phyloP scores from a whole-genome alignment of 2,113 vertebrate species.

The Phrynosoma blainvillii region DNA sequence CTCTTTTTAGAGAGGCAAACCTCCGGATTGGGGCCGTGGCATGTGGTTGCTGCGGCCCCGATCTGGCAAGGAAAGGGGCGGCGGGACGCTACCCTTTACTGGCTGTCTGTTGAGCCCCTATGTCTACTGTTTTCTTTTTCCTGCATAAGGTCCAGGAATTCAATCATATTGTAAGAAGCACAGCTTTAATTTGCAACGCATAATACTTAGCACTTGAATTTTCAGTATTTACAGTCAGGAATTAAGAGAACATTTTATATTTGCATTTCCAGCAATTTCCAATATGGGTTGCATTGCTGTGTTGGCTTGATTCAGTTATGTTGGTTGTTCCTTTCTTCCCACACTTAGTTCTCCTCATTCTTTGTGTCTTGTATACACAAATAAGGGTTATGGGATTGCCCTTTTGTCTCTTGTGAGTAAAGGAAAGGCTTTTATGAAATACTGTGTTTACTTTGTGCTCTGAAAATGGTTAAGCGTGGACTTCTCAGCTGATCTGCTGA shows the following conservation, averaged over 20 bases:
- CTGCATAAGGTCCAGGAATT: neutral
- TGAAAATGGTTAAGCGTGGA: slow-evolving; percentile 13
- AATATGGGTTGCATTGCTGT: neutral
- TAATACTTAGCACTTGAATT: neutral
- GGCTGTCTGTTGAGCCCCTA: too few relatives aligned
- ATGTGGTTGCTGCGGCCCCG: too few relatives aligned
- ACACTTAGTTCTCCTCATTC: slow-evolving; percentile 10
- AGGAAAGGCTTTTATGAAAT: slow-evolving; percentile 10
- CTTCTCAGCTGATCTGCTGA: neutral
- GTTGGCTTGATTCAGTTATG: neutral
- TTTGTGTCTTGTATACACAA: neutral
- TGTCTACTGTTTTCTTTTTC: neutral
- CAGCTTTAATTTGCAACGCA: neutral
- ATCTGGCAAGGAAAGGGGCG: too few relatives aligned
- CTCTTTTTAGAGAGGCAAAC: too few relatives aligned
- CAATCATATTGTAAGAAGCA: neutral
- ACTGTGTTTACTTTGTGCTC: neutral
- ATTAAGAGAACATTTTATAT: neutral
- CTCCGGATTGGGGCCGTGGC: too few relatives aligned
- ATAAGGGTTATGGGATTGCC: slow-evolving; percentile 16
- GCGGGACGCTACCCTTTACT: too few relatives aligned
- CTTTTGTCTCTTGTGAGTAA: slow-evolving; percentile 8
- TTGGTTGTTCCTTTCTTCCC: neutral
- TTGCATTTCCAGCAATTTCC: neutral
- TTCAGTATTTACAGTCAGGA: neutral